Base-by-base conservation (phyloP, 1,140 invertebrate genomes). In the Leptinotarsa defecta region DNA sequence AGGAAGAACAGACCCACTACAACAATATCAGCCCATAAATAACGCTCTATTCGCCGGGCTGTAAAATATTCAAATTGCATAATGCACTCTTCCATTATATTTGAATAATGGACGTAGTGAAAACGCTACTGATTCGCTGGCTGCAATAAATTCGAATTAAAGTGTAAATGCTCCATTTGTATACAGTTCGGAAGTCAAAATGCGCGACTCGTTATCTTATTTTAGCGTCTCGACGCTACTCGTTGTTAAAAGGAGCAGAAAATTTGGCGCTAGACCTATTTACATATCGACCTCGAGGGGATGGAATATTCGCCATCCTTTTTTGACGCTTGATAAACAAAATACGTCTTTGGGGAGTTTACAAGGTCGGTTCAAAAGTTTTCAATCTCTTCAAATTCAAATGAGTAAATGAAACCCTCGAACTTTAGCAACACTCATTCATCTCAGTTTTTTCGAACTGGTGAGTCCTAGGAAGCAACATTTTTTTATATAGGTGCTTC, bases 61-160 rank as follows among this genome's bases (percentile, higher is more conserved):
- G 34, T 43, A 11, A 43, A 43, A 43, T 43, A 43, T 43, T 43
- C 34, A 43, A 43, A 43, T 43, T 43, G 34, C 34, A 43, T 43
- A 43, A 43, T 43, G 34, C 34, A 43, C 52, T 57, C 15, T 19
- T 17, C 15, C 52, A 57, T 57, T 57, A 57, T 57, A 57, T 57
- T 57, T 57, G 52, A 57, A 57, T 57, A 57, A 57, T 57, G 17
- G 52, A 15, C 52, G 15, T 57, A 15, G 15, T 19, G 52, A 57
- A 57, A 57, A 57, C 52, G n/a, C 52, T 57, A 57, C 52, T 57
- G 52, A 57, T 57, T 57, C 52, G 52, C 52, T 57, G 52, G 15
- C 52, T 17, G 52, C n/a, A 57, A 57, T 57, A 57, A 57, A 57
- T 57, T 57, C 52, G 52, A 57, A 57, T 57, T 57, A 57, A 57